phyloP scores from a whole-genome alignment of 2,113 vertebrate species.

The Thymallus thymallus region DNA sequence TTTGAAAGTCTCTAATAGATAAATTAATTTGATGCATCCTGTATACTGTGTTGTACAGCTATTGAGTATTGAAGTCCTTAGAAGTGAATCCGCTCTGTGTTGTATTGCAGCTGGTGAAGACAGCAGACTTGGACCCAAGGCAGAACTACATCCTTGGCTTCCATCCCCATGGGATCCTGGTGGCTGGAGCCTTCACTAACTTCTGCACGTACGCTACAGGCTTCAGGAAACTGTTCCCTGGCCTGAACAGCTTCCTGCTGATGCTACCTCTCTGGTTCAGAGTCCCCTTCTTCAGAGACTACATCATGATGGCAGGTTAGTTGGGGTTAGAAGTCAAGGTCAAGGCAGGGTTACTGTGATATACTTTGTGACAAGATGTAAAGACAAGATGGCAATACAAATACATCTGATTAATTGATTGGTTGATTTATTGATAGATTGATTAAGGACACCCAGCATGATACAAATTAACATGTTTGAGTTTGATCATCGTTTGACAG shows the following conservation, averaged over 20 bases:
- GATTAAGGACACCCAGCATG: too few species aligned
- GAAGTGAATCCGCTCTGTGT: background rate
- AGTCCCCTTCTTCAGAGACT: constrained; percentile 87
- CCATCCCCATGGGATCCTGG: constrained; percentile 90
- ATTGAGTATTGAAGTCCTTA: too few species aligned
- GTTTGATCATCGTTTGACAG: too few species aligned
- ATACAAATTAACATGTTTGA: too few species aligned
- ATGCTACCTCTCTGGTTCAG: constrained; percentile 90
- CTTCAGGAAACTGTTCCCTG: constrained; percentile 80
- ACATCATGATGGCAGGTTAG: constrained; percentile 84
- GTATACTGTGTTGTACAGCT: too few species aligned
- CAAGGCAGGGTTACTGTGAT: too few species aligned
- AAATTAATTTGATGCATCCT: too few species aligned
- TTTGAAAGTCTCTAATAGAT: too few species aligned
- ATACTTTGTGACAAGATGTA: background rate
- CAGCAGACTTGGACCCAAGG: constrained; percentile 81
- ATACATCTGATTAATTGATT: too few species aligned
- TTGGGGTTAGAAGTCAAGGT: too few species aligned
- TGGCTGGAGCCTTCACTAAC: constrained; percentile 83
- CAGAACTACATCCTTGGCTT: constrained; percentile 90
- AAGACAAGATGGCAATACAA: too few species aligned
- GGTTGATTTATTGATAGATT: too few species aligned
- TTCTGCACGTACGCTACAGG: constrained; percentile 84
- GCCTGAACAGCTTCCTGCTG: constrained; percentile 80
- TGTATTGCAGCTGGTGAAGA: constrained; percentile 85